Base-by-base conservation (phyloP, 2,888 invertebrate species). In the Margaritifera margaritifera region DNA sequence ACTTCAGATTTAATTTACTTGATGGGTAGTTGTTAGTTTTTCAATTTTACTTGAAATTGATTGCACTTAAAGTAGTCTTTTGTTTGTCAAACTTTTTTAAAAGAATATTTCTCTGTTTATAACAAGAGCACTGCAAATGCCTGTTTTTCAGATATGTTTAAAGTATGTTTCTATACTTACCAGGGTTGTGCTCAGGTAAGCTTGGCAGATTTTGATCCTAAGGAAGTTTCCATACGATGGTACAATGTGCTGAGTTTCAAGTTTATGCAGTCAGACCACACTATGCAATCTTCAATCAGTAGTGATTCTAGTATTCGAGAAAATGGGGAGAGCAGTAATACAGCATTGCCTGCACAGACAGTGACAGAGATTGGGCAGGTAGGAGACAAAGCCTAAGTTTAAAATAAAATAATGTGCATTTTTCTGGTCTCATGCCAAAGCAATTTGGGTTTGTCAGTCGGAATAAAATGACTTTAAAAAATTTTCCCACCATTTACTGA, bases 181-280 rank as follows among this genome's bases (percentile, higher is more conserved):
- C 90, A 97, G 97, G 98, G 98, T 83, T 96, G 96, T 86, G 95
- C 96, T 65, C 97, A 98, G 93, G 96, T 98, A 75, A 97, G 97
- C 89, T 91, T 98, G 85, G 98, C 98, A 61, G 97, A 98, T 90
- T 98, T 97, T 90, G 95, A 95, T 86, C 93, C 95, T 0, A 95
- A 95, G 78, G 92, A 92, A 11, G 93, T 94, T 58, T 94, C 95
- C 22, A 92, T 93, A 42, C 95, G 96, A 89, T 98, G 98, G 98
- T 98, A 98, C 92, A 98, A 98, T 88, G 94, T 98, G 75, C 92
- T 98, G 66, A 95, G 96, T 89, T 93, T 94, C 84, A 93, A 93
- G 86, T 93, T 94, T 87, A 93, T 94, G 92, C 94, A 94, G 84
- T 90, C 92, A n/a, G 88, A 89, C 61, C 59, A 74, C 62, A 67